Evolutionary conservation across 1,140 invertebrate species (phyloP), one percentile per base, ranked within the genome.

Genomic region (Zaprionus africanus): DNA sequence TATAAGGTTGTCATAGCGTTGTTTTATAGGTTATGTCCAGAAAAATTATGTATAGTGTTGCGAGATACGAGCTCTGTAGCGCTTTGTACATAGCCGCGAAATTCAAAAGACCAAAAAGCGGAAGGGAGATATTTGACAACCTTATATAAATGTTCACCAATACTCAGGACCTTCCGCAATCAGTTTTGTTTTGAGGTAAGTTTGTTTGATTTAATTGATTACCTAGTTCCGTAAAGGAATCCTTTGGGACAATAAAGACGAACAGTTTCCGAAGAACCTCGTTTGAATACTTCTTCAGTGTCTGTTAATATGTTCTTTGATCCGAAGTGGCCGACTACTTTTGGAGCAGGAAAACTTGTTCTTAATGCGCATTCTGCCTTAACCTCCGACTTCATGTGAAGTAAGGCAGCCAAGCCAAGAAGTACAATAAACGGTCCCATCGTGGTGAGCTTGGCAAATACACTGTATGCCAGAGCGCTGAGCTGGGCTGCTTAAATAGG

Each of bases 221-320:
- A 6, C 9, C 1, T 0, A 5, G 0, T 0, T 11, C 1, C 3
- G 43, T 13, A 22, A 5, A 5, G 11, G 19, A 51, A 51, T 51
- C 46, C 19, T 12, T 13, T 51, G 46, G 46, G 1, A 51, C 46
- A 51, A 51, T 22, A 51, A 12, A 51, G n/a, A n/a, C 9, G 6
- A 9, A 3, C 6, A 7, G 7, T 17, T 2, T 46, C 2, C 24
- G 9, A 12, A 24, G 19, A 6, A 4, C 11, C 0, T 51, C 46
- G 46, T 51, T 11, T 24, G 13, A 51, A 24, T 5, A 0, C 1
- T 2, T 24, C 0, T 24, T n/a, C 4, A 46, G 2, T 11, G 19
- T 38, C 57, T 24, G 5, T 7, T 5, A 53, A 6, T n/a, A 51
- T 36, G 53, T 53, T 31, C 4, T 61, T 60, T 9, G 56, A 68